Conservation (phyloP, 2,888 invertebrate genomes). For the Drepana falcataria region DNA sequence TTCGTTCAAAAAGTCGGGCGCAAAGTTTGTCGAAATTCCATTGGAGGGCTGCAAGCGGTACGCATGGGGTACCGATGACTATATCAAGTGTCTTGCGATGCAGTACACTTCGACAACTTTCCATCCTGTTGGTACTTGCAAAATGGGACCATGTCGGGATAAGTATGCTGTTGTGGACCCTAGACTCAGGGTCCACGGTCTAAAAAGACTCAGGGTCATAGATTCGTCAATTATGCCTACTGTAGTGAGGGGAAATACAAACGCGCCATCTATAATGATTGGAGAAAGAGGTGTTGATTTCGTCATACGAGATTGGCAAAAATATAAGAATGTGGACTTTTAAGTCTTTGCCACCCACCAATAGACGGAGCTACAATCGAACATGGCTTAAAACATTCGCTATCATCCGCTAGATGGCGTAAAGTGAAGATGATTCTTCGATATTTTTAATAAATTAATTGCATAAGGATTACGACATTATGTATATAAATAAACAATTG, state of each 20-base stretch:
- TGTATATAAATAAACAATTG: too few relatives aligned
- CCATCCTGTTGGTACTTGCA: constrained; percentile 58
- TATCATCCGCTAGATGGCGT: too few relatives aligned
- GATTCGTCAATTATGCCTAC: constrained; percentile 90
- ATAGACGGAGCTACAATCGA: constrained; percentile 44
- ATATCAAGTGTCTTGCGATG: constrained; percentile 80
- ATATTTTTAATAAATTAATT: too few relatives aligned
- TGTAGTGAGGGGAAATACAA: constrained; percentile 87
- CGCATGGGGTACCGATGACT: constrained; percentile 79
- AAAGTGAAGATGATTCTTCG: too few relatives aligned
- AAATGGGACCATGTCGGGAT: constrained; percentile 78
- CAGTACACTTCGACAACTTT: constrained; percentile 77
- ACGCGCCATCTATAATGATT: constrained; percentile 89
- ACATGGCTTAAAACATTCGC: too few relatives aligned
- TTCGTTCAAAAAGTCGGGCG: constrained; percentile 76
- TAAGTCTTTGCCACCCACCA: constrained; percentile 24
- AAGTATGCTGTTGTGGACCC: constrained; percentile 82
- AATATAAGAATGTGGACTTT: constrained; percentile 7
- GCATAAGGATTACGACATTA: too few relatives aligned
- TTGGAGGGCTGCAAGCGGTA: constrained; percentile 78
- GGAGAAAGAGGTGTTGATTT: constrained; percentile 75
- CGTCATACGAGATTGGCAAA: constrained; percentile 42
- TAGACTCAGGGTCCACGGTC: constrained; percentile 81
- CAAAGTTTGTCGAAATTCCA: constrained; percentile 69
- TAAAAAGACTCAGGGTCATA: constrained; percentile 79